Evolutionary conservation across 1,140 invertebrate species (phyloP).

Genomic region (Philotrypesis tridentata): DNA sequence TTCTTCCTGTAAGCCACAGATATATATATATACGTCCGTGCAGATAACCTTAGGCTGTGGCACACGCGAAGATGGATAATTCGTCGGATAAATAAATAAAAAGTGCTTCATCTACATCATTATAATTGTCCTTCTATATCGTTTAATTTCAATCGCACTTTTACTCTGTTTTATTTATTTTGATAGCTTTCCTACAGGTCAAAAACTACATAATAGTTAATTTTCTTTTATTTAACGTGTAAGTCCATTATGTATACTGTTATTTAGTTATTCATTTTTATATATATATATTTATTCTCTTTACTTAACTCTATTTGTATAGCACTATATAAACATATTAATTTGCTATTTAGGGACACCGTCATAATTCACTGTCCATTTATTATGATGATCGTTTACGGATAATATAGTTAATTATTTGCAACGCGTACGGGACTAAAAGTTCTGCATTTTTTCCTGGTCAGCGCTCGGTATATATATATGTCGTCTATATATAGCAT

Average conservation of each 20-base stretch:
- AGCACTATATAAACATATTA: neutral
- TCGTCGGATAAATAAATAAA: conserved; percentile 53
- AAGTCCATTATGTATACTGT: neutral
- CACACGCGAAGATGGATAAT: conserved; percentile 60
- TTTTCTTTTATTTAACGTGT: neutral
- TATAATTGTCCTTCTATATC: neutral
- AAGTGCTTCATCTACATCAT: conserved; percentile 15
- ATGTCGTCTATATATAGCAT: too few relatives aligned
- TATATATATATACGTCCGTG: too few relatives aligned
- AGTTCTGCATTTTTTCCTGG: too few relatives aligned
- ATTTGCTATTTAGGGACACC: conserved; percentile 4
- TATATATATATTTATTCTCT: neutral
- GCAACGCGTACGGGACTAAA: too few relatives aligned
- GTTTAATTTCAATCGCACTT: neutral
- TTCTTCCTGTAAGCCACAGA: too few relatives aligned
- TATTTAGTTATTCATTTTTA: neutral
- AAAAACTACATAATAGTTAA: neutral
- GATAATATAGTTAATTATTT: neutral
- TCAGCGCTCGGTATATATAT: too few relatives aligned
- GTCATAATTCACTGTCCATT: neutral
- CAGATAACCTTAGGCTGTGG: conserved; percentile 47
- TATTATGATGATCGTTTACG: neutral
- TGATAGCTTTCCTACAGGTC: neutral
- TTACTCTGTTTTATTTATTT: neutral
- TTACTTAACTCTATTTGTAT: neutral